Conservation (phyloP, 2,113 vertebrate genomes). For the Etheostoma spectabile region DNA sequence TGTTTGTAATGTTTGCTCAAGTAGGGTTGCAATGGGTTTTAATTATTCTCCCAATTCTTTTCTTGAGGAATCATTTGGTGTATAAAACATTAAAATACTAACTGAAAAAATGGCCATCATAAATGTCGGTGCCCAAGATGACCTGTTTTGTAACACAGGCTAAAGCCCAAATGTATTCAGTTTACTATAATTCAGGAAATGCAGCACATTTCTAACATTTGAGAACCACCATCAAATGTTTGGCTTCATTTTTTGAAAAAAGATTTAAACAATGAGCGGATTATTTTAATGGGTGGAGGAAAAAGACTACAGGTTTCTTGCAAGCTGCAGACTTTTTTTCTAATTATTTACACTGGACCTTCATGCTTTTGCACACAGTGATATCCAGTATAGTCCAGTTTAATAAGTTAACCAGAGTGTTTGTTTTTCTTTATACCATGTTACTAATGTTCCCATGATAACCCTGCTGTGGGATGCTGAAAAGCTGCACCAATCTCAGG, state of each 20-base stretch:
- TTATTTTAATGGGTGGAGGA: neutral
- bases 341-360: neutral
- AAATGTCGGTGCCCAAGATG: neutral
- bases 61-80: neutral
- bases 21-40: neutral
- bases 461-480: neutral
- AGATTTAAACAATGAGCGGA: no score
- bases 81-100: neutral
- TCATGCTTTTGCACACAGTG: neutral
- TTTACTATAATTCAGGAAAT: neutral
- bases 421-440: conserved; percentile 27
- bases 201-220: neutral
- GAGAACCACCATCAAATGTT: no score
- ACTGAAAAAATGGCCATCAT: neutral
- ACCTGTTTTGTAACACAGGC: neutral
- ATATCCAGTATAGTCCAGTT: neutral
- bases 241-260: no score
- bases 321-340: neutral
- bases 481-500: neutral
- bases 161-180: neutral
- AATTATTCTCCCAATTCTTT: neutral
- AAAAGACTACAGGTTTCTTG: neutral
- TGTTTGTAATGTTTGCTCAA: neutral
- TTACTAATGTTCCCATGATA: conserved; percentile 15
- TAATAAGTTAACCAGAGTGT: neutral